Evolutionary conservation across 2,888 invertebrate genomes (phyloP), one percentile per base, ranked within the genome.

Genomic region (Diaperis boleti): DNA sequence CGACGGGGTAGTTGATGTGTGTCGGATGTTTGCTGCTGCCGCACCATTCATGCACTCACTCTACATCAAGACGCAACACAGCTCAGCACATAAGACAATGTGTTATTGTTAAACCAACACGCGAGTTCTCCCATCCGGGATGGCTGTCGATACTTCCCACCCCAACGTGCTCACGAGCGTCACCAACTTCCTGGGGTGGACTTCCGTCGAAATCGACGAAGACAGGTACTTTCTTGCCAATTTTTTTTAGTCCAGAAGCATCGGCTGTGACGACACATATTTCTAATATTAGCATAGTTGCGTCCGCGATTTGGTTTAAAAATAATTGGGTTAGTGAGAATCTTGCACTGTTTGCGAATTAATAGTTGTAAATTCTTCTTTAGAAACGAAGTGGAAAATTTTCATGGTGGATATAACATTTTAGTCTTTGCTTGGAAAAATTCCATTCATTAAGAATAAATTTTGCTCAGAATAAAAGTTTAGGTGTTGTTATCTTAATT

Each of bases 171-270:
- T 79, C 52, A 72, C 70, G 4, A 76, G 71, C 60, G 71, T 78
- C 35, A 75, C 75, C 42, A 77, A 71, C 70, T 74, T 72, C 62
- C 71, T 74, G 64, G 78, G 74, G 11, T 74, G 75, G 69, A 71
- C 62, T 17, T 67, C 69, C 5, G 57, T 70, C 3, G 72, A 72
- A 45, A 72, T 76, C 39, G 78, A 78, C 42, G 75, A 77, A 57
- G 77, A 78, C 61, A 77, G 78, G 79, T 79, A 76, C 17, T 7
- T 6, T 33, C 10, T 33, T 13, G 11, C 26, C 17, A 8, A 39
- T 11, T 2, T 35, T 35, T 39, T 33, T 13, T 4, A 3, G 33
- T 7, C 3, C 33, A n/a, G 33, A 10, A 33, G 33, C 3, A 3
- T n/a, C 33, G n/a, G 10, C 3, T 13, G 37, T 37, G 37, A 13